Evolutionary conservation across 1,140 invertebrate genomes (phyloP), one percentile per base, ranked within the genome.

Genomic region (Ceratina australensis): DNA sequence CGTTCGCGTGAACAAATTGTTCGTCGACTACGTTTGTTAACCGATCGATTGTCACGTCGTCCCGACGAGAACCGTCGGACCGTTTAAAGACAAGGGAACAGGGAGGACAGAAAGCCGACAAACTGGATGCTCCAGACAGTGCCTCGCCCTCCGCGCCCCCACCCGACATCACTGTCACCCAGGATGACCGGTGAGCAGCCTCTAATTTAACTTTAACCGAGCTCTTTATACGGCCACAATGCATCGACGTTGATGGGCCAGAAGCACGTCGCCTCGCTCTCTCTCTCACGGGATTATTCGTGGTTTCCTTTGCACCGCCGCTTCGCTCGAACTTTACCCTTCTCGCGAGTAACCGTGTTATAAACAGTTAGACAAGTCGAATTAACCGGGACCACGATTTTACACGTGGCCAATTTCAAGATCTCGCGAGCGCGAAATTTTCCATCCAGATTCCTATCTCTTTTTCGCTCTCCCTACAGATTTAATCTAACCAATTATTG

Each of bases 121-220:
- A 92, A 87, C 91, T 92, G 91, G 91, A 92, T 92, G 91, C 90
- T 83, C 92, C 91, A 82, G 91, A 92, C 89, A 89, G 91, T 86
- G 90, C 91, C 87, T 87, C 90, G 75, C 89, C 89, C 80, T 89
- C 90, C 82, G 89, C 90, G 82, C 87, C 89, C 78, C 91, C 91
- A 85, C 91, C 91, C 71, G 90, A 91, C 86, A 92, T 92, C 79
- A 92, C 91, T 83, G 89, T 92, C 88, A 92, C 91, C 72, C 91
- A 92, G 81, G 90, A 92, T 91, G 91, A 92, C 85, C 90, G 91
- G 91, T 92, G 88, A 89, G 83, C 15, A 69, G 57, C 28, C 60
- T 84, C 79, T 57, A 52, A 60, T 84, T 67, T 64, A 24, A 42
- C 28, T 76, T 52, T 50, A 49, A 68, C 18, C 22, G n/a, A n/a